These are phyloP conservation scores for Dasyprocta punctata DNA, from an alignment of 2,113 vertebrate species.

Conservation along the genomic window DNA sequence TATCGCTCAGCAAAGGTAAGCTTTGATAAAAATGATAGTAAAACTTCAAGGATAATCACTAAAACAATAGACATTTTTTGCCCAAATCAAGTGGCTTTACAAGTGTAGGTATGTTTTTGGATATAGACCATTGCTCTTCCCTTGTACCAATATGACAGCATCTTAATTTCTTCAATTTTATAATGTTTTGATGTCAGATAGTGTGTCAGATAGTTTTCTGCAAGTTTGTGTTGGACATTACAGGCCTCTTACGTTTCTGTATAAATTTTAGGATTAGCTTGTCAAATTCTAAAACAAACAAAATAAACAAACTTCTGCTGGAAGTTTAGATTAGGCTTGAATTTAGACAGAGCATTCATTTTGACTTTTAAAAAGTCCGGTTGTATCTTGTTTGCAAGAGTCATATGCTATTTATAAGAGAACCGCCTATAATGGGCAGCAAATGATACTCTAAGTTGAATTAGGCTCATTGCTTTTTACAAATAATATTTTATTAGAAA, in stretches of 20 bases:
- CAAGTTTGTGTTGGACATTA: background rate
- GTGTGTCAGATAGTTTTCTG: background rate
- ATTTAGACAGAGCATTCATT: background rate
- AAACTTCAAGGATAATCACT: background rate
- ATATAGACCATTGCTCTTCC: background rate
- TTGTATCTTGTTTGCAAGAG: background rate
- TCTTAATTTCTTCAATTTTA: slow-evolving; percentile 24
- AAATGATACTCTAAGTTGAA: background rate
- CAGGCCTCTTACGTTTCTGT: background rate
- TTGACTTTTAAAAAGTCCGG: background rate
- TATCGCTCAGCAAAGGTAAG: background rate
- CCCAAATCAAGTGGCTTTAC: background rate
- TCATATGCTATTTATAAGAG: background rate
- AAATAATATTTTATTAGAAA: background rate
- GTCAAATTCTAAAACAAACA: background rate
- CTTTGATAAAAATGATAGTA: background rate
- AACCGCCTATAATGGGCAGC: background rate
- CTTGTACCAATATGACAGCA: background rate
- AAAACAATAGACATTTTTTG: background rate
- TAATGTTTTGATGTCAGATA: background rate
- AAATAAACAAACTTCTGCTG: background rate
- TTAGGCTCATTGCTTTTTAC: background rate
- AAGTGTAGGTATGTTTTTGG: background rate
- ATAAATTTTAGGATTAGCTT: background rate
- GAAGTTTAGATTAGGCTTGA: background rate